phyloP scores from a whole-genome alignment of 2,797 vertebrate species.

The Champsocephalus esox region DNA sequence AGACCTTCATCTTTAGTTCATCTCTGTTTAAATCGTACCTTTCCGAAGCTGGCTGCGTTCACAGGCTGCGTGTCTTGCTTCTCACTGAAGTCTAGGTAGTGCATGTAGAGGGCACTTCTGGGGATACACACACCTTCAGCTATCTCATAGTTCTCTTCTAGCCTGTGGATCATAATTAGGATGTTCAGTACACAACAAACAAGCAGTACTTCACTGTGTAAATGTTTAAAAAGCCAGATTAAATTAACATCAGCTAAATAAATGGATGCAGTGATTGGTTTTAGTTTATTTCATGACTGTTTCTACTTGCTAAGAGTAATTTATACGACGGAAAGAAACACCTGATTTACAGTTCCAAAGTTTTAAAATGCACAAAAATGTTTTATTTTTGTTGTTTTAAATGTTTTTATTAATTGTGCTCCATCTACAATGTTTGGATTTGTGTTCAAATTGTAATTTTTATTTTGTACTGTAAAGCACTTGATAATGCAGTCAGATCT shows the following conservation, averaged over 20 bases:
- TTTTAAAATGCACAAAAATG: too few species aligned
- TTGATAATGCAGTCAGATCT: background rate
- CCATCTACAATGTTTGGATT: background rate
- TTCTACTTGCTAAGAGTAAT: background rate
- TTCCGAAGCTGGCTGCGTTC: constrained; percentile 98
- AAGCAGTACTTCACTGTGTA: background rate
- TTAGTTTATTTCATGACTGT: background rate
- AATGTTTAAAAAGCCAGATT: background rate
- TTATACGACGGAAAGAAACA: background rate
- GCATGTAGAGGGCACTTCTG: constrained; percentile 98
- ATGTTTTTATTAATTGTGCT: too few species aligned
- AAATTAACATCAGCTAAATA: background rate
- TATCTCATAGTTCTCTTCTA: constrained; percentile 99
- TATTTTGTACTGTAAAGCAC: background rate
- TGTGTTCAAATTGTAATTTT: background rate
- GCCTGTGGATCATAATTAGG: constrained; percentile 81
- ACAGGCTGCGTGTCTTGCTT: constrained; percentile 98
- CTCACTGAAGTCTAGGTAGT: constrained; percentile 99
- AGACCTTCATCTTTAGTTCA: background rate
- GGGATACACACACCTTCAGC: constrained; percentile 98
- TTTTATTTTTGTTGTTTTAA: too few species aligned
- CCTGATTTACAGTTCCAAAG: too few species aligned
- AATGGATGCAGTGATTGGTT: background rate
- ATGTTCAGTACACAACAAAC: constrained; percentile 17
- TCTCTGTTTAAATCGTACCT: constrained; percentile 84